phyloP scores from a whole-genome alignment of 2,113 vertebrate genomes.

The Ictidomys tridecemlineatus region DNA sequence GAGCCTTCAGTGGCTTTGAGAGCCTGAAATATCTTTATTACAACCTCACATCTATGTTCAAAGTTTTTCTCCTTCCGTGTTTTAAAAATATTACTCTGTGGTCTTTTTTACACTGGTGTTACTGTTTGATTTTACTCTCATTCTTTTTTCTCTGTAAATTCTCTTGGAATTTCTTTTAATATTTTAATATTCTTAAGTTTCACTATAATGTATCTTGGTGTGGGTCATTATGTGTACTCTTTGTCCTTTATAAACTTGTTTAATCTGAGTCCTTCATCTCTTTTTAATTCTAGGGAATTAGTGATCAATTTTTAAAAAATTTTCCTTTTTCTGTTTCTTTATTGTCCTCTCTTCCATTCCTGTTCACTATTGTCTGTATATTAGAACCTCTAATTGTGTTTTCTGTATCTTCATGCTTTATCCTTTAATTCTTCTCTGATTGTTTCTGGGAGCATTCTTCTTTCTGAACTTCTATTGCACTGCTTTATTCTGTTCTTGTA shows the following conservation, averaged over 20 bases:
- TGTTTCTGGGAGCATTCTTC: neutral
- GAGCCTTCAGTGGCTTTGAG: neutral
- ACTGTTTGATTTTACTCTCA: neutral
- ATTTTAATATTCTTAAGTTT: neutral
- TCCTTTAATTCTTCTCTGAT: neutral
- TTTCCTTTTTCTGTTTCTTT: neutral
- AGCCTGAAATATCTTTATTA: neutral
- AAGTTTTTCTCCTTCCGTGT: conserved; percentile 14
- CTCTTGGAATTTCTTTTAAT: conserved; percentile 10
- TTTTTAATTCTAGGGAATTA: conserved; percentile 39
- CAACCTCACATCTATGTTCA: neutral
- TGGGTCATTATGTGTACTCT: neutral
- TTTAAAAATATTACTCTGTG: conserved; percentile 8
- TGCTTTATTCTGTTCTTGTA: neutral
- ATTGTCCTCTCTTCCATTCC: neutral
- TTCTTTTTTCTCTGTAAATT: neutral
- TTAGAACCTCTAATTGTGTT: neutral
- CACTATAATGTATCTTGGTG: neutral
- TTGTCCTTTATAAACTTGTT: conserved; percentile 45
- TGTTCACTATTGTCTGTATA: neutral
- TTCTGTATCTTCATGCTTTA: neutral
- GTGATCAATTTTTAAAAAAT: neutral
- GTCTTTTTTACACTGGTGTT: neutral
- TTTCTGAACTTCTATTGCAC: neutral
- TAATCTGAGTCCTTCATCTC: neutral